Evolutionary conservation across 2,888 invertebrate genomes (phyloP).

Genomic region (Tachina lurida): DNA sequence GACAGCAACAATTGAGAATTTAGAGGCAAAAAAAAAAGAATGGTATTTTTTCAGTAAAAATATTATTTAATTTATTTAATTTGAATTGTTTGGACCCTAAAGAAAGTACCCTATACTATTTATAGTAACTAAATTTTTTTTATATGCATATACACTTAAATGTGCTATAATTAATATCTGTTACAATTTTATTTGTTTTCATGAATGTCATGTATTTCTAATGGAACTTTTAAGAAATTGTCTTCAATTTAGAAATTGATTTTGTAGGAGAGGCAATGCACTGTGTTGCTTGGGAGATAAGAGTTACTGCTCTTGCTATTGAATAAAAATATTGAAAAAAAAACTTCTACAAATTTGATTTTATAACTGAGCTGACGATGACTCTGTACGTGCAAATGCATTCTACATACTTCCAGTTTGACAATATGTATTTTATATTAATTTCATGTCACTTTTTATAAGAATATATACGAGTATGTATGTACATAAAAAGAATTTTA

Average conservation of each 20-base stretch:
- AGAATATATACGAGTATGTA: too few relatives aligned
- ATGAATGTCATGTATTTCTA: neutral
- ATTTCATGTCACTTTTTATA: neutral
- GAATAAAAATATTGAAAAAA: neutral
- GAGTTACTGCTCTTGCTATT: neutral
- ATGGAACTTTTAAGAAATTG: neutral
- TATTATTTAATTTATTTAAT: too few relatives aligned
- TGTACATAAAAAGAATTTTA: neutral
- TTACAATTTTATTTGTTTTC: too few relatives aligned
- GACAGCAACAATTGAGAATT: too few relatives aligned
- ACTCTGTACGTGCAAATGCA: neutral
- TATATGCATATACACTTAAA: too few relatives aligned
- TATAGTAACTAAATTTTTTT: too few relatives aligned
- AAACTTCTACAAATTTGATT: neutral
- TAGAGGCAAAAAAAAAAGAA: too few relatives aligned
- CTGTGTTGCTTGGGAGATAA: neutral
- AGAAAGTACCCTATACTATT: too few relatives aligned
- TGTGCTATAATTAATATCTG: too few relatives aligned
- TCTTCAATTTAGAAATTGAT: neutral
- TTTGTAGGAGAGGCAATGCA: conserved; percentile 13
- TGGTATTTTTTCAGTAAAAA: too few relatives aligned
- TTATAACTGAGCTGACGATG: neutral
- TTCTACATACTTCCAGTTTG: neutral
- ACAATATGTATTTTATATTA: neutral
- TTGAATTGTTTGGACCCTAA: too few relatives aligned